Evolutionary conservation across 30 jellyfish, hydroid and myxozoan species (phyloP), one percentile per base, ranked within the genome.

Genomic region (Aurelia coerulea): DNA sequence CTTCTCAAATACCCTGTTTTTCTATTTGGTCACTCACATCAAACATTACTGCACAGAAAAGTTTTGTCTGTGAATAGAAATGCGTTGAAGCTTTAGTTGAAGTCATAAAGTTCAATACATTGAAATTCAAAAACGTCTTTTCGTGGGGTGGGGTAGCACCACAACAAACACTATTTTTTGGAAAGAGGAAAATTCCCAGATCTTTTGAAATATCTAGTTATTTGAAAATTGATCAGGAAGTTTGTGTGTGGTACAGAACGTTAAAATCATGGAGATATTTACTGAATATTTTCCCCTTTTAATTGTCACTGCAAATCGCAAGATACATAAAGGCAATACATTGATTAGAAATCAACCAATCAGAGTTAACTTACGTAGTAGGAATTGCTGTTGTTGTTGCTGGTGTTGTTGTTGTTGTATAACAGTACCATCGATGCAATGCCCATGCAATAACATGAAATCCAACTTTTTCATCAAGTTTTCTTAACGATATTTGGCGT

Each of bases 391-490:
- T 60, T 8, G 58, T 59, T 34, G 41, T 35, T 10, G 65, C n/a
- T 4, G 58, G 12, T 15, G 74, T 64, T 8, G 58, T 59, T 34
- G 41, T 35, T 10, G 65, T 9, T 4, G 58, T 32, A 5, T 29
- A 52, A 71, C 81, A 71, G 3, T 71, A 14, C 81, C 62, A 33
- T 34, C 81, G 34, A 39, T 71, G 34, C 62, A 71, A 52, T 31
- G 49, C 81, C 81, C 81, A 71, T 13, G 64, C 81, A 8, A 71
- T 71, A 37, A 71, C 81, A 41, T 33, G 63, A 42, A 15, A 11
- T 4, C 81, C 81, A 42, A 71, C 65, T 31, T 71, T 17, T 29
- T 35, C 65, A 42, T 71, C 37, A 15, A 71, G 35, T 71, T 34
- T 71, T 15, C 58, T 42, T 68, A 42, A 41, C 2, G 65, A 71